These are phyloP conservation scores for Drosophila tristis DNA, from an alignment of 1,140 invertebrate species.

Conservation along the genomic window DNA sequence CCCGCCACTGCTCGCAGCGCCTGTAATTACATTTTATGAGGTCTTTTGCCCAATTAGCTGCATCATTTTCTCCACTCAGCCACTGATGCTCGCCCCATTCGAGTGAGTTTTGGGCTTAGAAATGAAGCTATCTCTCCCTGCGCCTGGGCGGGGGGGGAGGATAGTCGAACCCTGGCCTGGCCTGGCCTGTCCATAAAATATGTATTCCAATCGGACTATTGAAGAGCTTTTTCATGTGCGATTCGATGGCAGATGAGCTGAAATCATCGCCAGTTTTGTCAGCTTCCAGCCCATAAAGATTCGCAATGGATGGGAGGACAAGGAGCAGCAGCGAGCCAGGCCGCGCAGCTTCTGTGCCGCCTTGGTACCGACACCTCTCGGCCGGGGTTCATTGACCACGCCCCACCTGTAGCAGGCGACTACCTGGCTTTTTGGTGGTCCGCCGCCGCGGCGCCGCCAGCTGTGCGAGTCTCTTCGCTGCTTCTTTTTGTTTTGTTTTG, in stretches of 20 bases:
- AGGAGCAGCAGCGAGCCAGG: background rate
- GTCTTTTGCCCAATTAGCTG: constrained; percentile 58
- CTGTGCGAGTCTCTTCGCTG: background rate
- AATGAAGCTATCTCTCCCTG: background rate
- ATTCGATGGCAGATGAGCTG: background rate
- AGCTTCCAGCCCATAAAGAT: background rate
- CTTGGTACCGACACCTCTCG: constrained; percentile 4
- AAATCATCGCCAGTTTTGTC: background rate
- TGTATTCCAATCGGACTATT: too few relatives aligned
- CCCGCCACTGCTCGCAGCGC: background rate
- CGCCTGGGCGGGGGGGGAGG: background rate
- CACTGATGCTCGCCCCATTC: too few relatives aligned
- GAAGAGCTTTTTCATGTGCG: background rate
- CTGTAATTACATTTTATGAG: constrained; percentile 73
- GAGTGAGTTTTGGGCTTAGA: background rate
- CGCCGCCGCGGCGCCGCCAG: constrained; percentile 8
- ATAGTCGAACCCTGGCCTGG: too few relatives aligned
- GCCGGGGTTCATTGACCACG: too few relatives aligned
- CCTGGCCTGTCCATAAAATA: too few relatives aligned
- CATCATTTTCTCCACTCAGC: constrained; percentile 1
- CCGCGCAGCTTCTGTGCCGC: too few relatives aligned
- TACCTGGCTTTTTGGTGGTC: constrained; percentile 35
- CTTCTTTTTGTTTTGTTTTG: background rate
- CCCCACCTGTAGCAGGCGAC: background rate
- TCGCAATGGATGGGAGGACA: background rate